Evolutionary conservation across 2,888 invertebrate species (phyloP), one percentile per base, ranked within the genome.

Genomic region (Noctua fimbriata): DNA sequence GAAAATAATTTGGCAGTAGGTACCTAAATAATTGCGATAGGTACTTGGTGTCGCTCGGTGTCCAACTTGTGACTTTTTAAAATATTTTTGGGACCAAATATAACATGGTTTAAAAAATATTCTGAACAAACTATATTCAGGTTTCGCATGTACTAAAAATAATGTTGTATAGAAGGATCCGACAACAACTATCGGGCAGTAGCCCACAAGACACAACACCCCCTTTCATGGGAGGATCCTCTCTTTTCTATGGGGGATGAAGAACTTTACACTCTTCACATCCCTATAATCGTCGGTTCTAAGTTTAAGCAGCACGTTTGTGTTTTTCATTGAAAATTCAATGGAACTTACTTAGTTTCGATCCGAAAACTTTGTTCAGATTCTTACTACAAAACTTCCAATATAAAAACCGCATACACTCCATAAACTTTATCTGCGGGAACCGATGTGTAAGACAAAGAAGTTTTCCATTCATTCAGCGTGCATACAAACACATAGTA

Each of bases 401-500:
- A 32, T 16, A 58, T 72, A 67, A 32, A 32, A 67, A 58, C 49
- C 24, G 16, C 9, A 18, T 41, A 36, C 12, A 49, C 4, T 16
- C 12, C 55, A 36, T 63, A 21, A 65, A 69, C 28, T 71, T 79
- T 28, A 58, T 60, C 5, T n/a, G 9, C 5, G 21, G 9, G 16
- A n/a, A 65, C 32, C 21, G 18, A 55, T 58, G 79, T 28, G 28
- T 36, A 1, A 44, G 36, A 67, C 49, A 67, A 52, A 79, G n/a
- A 60, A 63, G 44, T 63, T 73, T 69, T 47, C 1, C 24, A 47
- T 74, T 55, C 14, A 73, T 73, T 60, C 52, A 0, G 12, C 55
- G 18, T 44, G 36, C 70, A 47, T 32, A 71, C 47, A 82, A 78
- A 41, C 36, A 66, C 47, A 16, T 65, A 28, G 47, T 70, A 47